phyloP scores from a whole-genome alignment of 2,888 invertebrate species.

The Lapara coniferarum region DNA sequence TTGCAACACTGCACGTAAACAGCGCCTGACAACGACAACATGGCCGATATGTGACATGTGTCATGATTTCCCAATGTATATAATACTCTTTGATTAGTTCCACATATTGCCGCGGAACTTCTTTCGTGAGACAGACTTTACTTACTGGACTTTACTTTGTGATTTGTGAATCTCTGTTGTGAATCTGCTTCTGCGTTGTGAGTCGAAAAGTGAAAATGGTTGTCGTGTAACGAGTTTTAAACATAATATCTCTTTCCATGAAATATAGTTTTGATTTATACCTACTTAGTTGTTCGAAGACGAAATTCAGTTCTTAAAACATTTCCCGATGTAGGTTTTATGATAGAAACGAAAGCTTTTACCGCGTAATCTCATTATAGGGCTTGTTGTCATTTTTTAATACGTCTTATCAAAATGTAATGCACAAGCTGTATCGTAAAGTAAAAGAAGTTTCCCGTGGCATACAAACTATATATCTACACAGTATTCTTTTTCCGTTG shows the following conservation, averaged over 20 bases:
- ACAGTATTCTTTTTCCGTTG: neutral
- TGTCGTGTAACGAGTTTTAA: constrained; percentile 12
- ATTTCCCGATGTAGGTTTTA: neutral
- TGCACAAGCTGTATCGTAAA: neutral
- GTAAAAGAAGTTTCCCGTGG: neutral
- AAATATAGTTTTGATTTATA: neutral
- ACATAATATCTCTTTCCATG: neutral
- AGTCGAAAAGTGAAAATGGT: neutral
- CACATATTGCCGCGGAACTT: too few relatives aligned
- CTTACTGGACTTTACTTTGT: too few relatives aligned
- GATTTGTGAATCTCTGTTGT: neutral
- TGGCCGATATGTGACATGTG: too few relatives aligned
- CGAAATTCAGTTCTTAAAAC: neutral
- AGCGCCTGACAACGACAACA: too few relatives aligned
- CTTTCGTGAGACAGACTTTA: too few relatives aligned
- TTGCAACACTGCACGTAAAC: too few relatives aligned
- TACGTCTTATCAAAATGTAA: too few relatives aligned
- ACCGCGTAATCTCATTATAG: neutral
- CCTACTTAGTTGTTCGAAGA: neutral
- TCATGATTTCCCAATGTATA: too few relatives aligned
- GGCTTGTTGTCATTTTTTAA: neutral
- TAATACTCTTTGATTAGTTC: neutral
- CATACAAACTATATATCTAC: neutral
- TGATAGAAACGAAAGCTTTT: neutral
- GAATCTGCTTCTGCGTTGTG: neutral